Base-by-base conservation (phyloP, 2,888 invertebrate genomes). In the Mesochorus sp. region DNA sequence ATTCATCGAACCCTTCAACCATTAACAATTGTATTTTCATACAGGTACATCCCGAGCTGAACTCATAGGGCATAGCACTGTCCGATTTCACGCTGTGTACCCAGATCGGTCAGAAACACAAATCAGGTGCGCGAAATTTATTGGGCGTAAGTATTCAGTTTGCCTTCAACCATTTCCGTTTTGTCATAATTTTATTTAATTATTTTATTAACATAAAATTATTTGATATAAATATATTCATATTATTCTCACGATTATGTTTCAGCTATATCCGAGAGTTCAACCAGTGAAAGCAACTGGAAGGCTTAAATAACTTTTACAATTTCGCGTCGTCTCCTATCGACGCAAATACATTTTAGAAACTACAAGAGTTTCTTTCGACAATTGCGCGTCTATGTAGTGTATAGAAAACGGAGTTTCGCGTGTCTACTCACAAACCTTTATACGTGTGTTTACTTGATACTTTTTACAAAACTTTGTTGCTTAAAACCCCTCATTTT, bases 41-140 rank as follows among this genome's bases (percentile, higher is more conserved):
- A n/a, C 86, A 95, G 94, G 93, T 93, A 85, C 94, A 95, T 88
- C 95, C 95, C 14, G 96, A 96, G 89, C 92, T 96, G 64, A 95
- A 95, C 85, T 96, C 95, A 10, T 93, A 94, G 83, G 96, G 95
- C 57, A 95, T 97, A 82, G 94, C 95, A 5, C 90, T 97, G 64
- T 94, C 95, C 83, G 97, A 95, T 91, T 93, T 95, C 85, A 93
- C 93, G 84, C 91, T 88, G 68, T 89, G 94, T 82, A 88, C 92
- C 8, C 91, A 92, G 70, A 84, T 91, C 6, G 90, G 90, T 2
- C 90, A 90, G 62, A 91, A 91, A 88, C 93, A 93, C 81, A 93
- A 91, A 85, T 70, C 90, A 92, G 0, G 86, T 92, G 5, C 88
- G 92, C 17, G 91, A 92, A 81, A 92, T n/a, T n/a, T n/a, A n/a